phyloP scores from a whole-genome alignment of 2,888 invertebrate species.

The Caradrina clavipalpis region DNA sequence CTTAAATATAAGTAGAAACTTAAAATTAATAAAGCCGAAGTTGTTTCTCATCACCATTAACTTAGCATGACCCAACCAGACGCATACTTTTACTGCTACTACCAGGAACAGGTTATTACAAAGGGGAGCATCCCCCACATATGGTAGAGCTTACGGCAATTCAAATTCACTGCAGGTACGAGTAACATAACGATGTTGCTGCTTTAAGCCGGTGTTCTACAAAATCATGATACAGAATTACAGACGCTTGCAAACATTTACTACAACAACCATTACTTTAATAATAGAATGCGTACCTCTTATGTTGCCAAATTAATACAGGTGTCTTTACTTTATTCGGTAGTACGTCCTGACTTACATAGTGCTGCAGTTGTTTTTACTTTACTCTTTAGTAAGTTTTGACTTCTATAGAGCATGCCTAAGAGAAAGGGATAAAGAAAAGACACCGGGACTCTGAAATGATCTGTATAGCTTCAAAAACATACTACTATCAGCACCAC shows the following conservation, averaged over 20 bases:
- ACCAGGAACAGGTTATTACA: not conserved
- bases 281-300: not conserved
- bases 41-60: not conserved
- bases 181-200: slow-evolving; percentile 18
- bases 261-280: not conserved
- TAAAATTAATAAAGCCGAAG: not conserved
- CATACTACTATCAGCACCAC: no score
- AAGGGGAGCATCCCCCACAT: not conserved
- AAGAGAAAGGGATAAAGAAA: no score
- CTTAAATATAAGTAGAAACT: not conserved
- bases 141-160: slow-evolving; percentile 10
- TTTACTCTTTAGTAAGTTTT: no score
- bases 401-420: no score
- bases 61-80: not conserved
- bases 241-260: slow-evolving; percentile 5
- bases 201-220: slow-evolving; percentile 4
- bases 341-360: no score
- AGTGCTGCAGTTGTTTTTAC: no score
- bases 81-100: not conserved
- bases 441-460: no score
- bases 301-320: no score
- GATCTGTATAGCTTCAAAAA: no score
- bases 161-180: slow-evolving; percentile 37
- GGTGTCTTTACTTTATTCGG: no score
- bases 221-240: not conserved